Conservation (phyloP, 2,888 invertebrate genomes). For the Noctua fimbriata region DNA sequence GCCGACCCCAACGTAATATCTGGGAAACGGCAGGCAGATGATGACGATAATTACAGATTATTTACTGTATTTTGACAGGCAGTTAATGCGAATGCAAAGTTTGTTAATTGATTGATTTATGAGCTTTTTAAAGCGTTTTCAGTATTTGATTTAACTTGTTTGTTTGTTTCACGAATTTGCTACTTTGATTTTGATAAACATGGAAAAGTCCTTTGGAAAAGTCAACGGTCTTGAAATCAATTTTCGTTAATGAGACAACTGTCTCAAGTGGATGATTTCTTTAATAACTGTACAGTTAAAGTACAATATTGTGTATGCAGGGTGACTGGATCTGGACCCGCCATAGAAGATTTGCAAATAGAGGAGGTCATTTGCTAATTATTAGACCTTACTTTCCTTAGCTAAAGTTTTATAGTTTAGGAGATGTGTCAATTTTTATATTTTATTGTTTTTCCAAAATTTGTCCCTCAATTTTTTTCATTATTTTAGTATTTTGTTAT, state of each 20-base stretch:
- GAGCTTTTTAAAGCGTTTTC: background rate
- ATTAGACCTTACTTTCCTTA: too few species aligned
- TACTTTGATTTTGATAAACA: slow-evolving; percentile 4
- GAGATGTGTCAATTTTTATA: too few species aligned
- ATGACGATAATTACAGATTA: background rate
- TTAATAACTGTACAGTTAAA: background rate
- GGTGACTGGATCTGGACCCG: too few species aligned
- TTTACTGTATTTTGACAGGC: background rate
- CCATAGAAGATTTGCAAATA: too few species aligned
- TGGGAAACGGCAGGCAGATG: background rate
- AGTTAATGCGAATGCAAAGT: background rate
- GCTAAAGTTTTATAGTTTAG: too few species aligned
- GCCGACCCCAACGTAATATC: background rate
- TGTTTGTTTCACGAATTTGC: slow-evolving; percentile 19
- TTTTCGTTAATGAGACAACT: slow-evolving; percentile 9
- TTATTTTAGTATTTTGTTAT: too few species aligned
- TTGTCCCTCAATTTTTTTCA: too few species aligned
- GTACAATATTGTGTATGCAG: too few species aligned
- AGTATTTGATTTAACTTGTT: slow-evolving; percentile 1
- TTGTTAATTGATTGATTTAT: slow-evolving; percentile 36
- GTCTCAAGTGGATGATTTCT: background rate
- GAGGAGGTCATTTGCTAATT: too few species aligned
- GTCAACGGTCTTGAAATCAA: background rate
- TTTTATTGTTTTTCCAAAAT: too few species aligned
- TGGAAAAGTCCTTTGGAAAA: background rate